Evolutionary conservation across 1,140 invertebrate species (phyloP).

Genomic region (Dysdera silvatica): DNA sequence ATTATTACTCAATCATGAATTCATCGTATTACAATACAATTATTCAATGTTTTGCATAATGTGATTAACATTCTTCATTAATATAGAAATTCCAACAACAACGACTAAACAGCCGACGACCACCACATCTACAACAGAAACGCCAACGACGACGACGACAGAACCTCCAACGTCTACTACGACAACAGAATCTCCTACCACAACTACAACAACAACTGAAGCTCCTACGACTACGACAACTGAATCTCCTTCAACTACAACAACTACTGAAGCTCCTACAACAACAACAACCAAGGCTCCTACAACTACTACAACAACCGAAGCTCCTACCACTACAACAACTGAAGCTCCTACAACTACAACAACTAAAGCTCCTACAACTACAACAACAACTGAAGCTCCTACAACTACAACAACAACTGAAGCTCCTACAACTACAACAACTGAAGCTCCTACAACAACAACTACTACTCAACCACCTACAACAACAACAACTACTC

Average conservation of each 20-base stretch:
- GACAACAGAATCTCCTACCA: neutral
- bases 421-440: neutral
- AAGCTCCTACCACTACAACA: neutral
- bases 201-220: neutral
- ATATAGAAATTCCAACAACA: neutral
- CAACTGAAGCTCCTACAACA: neutral
- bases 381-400: neutral
- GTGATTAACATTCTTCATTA: neutral
- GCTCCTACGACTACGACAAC: neutral
- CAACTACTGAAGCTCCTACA: neutral
- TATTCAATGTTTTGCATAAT: no score
- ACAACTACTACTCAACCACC: neutral
- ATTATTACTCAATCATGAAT: no score
- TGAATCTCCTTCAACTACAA: neutral
- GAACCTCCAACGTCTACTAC: neutral
- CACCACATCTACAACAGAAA: neutral
- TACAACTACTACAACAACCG: neutral
- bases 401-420: neutral
- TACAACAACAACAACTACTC: neutral
- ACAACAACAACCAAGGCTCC: neutral
- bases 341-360: neutral
- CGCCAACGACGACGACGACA: neutral
- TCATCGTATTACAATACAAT: no score
- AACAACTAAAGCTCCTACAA: neutral
- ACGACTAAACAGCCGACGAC: no score